These are phyloP conservation scores for Laticauda colubrina DNA, from an alignment of 2,113 vertebrate genomes.

Conservation along the genomic window DNA sequence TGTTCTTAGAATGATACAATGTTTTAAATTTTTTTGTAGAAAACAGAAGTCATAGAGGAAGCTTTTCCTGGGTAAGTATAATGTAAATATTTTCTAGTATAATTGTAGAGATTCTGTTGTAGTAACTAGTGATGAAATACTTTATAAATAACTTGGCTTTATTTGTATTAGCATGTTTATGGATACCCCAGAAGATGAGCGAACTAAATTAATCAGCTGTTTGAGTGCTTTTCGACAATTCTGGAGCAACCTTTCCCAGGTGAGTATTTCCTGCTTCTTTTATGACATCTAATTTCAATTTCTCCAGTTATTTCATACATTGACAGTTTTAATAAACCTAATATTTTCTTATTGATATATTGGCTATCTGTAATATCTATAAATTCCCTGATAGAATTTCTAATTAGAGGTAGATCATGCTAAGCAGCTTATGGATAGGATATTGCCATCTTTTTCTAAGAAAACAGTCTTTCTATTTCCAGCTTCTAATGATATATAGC, in stretches of 20 bases:
- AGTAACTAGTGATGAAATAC: background rate
- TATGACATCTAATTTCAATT: background rate
- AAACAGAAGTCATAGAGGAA: conserved; percentile 97
- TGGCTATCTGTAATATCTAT: background rate
- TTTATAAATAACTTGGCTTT: conserved; percentile 34
- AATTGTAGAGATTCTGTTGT: background rate
- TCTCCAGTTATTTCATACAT: background rate
- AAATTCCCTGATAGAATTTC: background rate
- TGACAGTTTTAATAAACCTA: background rate
- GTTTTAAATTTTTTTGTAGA: conserved; percentile 71
- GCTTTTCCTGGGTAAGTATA: conserved; percentile 93
- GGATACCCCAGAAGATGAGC: conserved; percentile 95
- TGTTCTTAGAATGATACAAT: background rate
- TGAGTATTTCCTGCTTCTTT: conserved; percentile 53
- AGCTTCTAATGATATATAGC: background rate
- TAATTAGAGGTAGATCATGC: background rate
- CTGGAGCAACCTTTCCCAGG: conserved; percentile 92
- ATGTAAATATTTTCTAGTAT: background rate
- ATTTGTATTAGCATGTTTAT: conserved; percentile 88
- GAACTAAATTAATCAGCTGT: conserved; percentile 92
- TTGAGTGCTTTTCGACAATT: conserved; percentile 92
- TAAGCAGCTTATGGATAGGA: background rate
- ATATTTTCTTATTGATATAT: background rate
- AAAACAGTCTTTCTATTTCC: background rate
- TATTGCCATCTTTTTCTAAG: background rate